Base-by-base conservation (phyloP, 2,888 invertebrate species). In the Lissocephala sabroskyi region DNA sequence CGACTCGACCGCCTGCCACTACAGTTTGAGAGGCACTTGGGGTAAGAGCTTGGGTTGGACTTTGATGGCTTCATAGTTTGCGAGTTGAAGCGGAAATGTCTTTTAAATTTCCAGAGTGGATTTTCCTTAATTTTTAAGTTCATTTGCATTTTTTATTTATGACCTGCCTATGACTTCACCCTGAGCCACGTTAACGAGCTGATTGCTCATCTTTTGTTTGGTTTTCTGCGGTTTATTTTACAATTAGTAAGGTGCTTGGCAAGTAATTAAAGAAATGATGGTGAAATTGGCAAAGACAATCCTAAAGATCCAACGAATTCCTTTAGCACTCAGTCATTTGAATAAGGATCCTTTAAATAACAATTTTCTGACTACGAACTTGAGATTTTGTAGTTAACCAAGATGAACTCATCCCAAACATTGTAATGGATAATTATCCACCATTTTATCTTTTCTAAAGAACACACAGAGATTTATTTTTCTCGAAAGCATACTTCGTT, bases 351-450 rank as follows among this genome's bases (percentile, higher is more conserved):
- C 39, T 49, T 46, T 57, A 50, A 37, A 61, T 57, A 46, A 54
- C 46, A n/a, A n/a, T n/a, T n/a, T n/a, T n/a, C n/a, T n/a, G n/a
- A n/a, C n/a, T n/a, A n/a, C n/a, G n/a, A n/a, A n/a, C n/a, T n/a
- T n/a, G n/a, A n/a, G n/a, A n/a, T n/a, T n/a, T n/a, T n/a, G n/a
- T n/a, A 29, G 29, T 16, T 29, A 43, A 14, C 19, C 13, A 14
- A 33, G 51, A 42, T 55, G 40, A 54, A 43, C 41, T 37, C 48
- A 54, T 44, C 45, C 48, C 61, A 54, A 59, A 52, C 52, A 52
- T 29, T 52, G 45, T 50, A 59, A 62, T 62, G 52, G 56, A 62
- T 70, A 55, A 59, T 70, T 54, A 64, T n/a, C n/a, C n/a, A n/a
- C n/a, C n/a, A n/a, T n/a, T n/a, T n/a, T n/a, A n/a, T n/a, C n/a